Base-by-base conservation (phyloP, 2,888 invertebrate species). In the Drosophila peninsularis region DNA sequence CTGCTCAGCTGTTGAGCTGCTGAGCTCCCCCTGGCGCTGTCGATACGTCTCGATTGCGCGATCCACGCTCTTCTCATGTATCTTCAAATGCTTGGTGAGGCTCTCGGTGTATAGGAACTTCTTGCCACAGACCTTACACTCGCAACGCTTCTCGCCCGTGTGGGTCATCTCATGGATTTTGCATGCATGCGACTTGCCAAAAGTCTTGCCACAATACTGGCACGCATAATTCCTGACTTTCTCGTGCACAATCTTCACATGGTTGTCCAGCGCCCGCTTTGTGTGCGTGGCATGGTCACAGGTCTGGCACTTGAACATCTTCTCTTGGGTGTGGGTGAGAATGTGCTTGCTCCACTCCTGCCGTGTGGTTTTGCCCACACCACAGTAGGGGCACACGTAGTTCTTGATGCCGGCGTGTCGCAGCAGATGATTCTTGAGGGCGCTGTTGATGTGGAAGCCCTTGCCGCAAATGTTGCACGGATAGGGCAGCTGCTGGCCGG, bases 381-480 rank as follows among this genome's bases (percentile, higher is more conserved):
- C 92, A 67, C 92, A 92, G 30, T 91, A 90, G 0, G 91, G 91
- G 34, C 92, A 92, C 9, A 92, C 90, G 61, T 91, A 91, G 67
- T 92, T 92, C 60, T 91, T 91, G 34, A 92, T 91, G 9, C 92
- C 92, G 0, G 91, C 91, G 54, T 92, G 92, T 0, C 92, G 90
- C 54, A 91, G 87, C 21, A 91, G 71, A 75, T 92, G 92, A 47
- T 91, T 91, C 58, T 91, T 92, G 0, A 92, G 72, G 0, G 92
- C 92, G 27, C 91, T 90, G 13, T 90, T 91, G 1, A 91, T 91
- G 39, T 91, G 90, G 34, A 91, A 92, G 10, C 90, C 89, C 49
- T 91, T 91, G 34, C 91, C 90, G 24, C 91, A 91, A 10, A 91
- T 91, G 42, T 90, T 90, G 52, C 92, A 91, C 0, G 91, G 91